A percentile compares a stretch with the other conserved stretches of the same genome.
phyloP scores from a whole-genome alignment of 1,140 invertebrate genomes.

The Ostrea edulis region DNA sequence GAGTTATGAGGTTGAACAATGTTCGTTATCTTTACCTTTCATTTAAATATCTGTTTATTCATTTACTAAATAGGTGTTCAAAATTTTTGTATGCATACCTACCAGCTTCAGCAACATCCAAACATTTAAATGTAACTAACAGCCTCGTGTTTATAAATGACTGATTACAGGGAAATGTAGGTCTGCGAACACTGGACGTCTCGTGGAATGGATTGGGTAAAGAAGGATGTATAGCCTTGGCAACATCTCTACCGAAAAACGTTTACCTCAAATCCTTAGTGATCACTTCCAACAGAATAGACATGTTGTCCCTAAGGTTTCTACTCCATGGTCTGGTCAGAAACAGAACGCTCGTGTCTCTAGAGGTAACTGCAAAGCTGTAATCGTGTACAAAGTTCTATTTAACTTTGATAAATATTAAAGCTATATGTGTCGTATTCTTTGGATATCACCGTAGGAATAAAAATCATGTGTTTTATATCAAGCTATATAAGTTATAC shows the following conservation, averaged over 20 bases:
- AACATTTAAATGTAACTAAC: neutral
- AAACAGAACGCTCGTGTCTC: constrained; percentile 60
- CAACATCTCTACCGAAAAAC: constrained; percentile 66
- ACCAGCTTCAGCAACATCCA: too few species aligned
- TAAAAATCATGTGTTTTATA: too few species aligned
- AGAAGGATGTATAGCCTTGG: constrained; percentile 71
- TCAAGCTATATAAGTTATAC: too few species aligned
- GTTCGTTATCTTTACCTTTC: too few species aligned
- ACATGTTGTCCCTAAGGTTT: constrained; percentile 64
- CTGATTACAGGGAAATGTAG: constrained; percentile 62
- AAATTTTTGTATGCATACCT: too few species aligned
- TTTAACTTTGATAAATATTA: too few species aligned
- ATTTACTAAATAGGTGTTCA: too few species aligned
- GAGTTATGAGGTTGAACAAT: too few species aligned
- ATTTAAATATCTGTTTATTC: too few species aligned
- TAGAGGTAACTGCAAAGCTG: constrained; percentile 59
- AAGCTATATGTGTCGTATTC: too few species aligned
- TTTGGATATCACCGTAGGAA: too few species aligned
- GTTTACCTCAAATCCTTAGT: constrained; percentile 64
- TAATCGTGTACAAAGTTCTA: too few species aligned
- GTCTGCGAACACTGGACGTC: constrained; percentile 66
- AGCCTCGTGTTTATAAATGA: neutral
- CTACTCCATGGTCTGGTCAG: constrained; percentile 65
- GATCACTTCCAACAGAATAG: constrained; percentile 72
- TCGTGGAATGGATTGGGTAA: constrained; percentile 75